These are phyloP conservation scores for Staurois parvus DNA, from an alignment of 2,797 vertebrate genomes.

Conservation along the genomic window DNA sequence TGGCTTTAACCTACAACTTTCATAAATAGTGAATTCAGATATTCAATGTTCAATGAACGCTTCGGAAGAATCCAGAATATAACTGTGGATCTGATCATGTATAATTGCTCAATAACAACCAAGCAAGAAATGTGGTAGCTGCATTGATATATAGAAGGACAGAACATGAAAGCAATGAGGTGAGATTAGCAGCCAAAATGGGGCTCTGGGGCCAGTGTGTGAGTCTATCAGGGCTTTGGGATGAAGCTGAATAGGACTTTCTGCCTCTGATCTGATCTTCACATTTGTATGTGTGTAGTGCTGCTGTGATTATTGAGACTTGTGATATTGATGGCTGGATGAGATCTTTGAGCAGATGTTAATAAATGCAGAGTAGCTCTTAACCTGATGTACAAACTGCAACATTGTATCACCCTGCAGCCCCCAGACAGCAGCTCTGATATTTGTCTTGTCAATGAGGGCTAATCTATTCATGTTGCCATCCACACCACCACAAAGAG, in stretches of 20 bases:
- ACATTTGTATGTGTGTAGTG: not conserved
- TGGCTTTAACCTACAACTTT: too few relatives aligned
- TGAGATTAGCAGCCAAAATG: too few relatives aligned
- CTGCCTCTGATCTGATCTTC: not conserved
- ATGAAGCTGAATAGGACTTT: not conserved
- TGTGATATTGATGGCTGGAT: not conserved
- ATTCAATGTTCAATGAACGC: too few relatives aligned
- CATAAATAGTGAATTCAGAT: too few relatives aligned
- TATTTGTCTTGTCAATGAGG: not conserved
- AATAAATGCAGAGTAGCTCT: conserved; percentile 12
- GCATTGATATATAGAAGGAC: too few relatives aligned
- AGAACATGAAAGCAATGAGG: too few relatives aligned
- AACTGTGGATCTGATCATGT: too few relatives aligned
- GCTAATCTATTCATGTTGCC: not conserved
- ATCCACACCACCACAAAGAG: not conserved
- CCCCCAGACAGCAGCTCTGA: conserved; percentile 15
- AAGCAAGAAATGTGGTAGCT: too few relatives aligned
- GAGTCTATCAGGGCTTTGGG: too few relatives aligned
- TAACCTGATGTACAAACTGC: not conserved
- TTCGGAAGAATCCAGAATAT: too few relatives aligned
- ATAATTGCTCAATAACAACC: too few relatives aligned
- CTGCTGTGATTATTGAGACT: not conserved
- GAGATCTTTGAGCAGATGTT: conserved; percentile 16
- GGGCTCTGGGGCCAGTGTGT: too few relatives aligned
- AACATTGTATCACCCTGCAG: conserved; percentile 13